These are phyloP conservation scores for Drosophila limbata DNA, from an alignment of 2,888 invertebrate species.

Conservation along the genomic window DNA sequence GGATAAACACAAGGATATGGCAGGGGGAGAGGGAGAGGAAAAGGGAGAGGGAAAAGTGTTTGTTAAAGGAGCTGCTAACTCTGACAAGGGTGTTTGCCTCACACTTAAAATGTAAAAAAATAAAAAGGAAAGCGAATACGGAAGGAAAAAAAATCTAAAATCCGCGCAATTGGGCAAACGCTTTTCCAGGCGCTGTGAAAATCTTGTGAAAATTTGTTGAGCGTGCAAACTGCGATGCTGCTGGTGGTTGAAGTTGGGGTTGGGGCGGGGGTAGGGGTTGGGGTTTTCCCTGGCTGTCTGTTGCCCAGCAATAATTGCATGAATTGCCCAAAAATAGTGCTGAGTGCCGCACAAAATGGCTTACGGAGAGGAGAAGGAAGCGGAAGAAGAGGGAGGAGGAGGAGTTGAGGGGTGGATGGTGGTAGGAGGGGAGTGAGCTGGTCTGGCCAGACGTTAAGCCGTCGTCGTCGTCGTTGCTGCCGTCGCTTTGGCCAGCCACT, in stretches of 20 bases:
- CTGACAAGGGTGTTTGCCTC: slow-evolving; percentile 59
- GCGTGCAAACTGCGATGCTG: slow-evolving; percentile 67
- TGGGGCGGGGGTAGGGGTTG: slow-evolving; percentile 10
- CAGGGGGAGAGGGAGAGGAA: background rate
- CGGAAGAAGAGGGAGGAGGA: background rate
- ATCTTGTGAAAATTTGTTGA: slow-evolving; percentile 81
- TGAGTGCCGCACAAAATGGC: slow-evolving; percentile 69
- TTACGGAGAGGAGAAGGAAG: background rate
- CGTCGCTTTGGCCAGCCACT: slow-evolving; percentile 66
- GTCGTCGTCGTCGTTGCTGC: slow-evolving; percentile 28
- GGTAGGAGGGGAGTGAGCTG: slow-evolving; percentile 32
- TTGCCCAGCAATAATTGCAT: slow-evolving; percentile 72
- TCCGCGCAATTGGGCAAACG: slow-evolving; percentile 52
- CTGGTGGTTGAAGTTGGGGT: slow-evolving; percentile 28
- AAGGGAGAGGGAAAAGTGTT: background rate
- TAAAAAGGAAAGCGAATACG: slow-evolving; percentile 2
- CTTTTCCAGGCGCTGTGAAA: slow-evolving; percentile 58
- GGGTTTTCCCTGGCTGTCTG: slow-evolving; percentile 5
- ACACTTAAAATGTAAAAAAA: slow-evolving; percentile 1
- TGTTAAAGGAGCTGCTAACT: slow-evolving; percentile 16
- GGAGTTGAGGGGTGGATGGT: background rate
- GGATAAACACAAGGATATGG: slow-evolving; percentile 37
- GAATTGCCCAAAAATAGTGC: slow-evolving; percentile 70
- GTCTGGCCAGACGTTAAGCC: slow-evolving; percentile 73
- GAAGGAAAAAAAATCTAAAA: slow-evolving; percentile 53